Conservation (phyloP, 1,140 invertebrate genomes). For the Coelopa frigida region DNA sequence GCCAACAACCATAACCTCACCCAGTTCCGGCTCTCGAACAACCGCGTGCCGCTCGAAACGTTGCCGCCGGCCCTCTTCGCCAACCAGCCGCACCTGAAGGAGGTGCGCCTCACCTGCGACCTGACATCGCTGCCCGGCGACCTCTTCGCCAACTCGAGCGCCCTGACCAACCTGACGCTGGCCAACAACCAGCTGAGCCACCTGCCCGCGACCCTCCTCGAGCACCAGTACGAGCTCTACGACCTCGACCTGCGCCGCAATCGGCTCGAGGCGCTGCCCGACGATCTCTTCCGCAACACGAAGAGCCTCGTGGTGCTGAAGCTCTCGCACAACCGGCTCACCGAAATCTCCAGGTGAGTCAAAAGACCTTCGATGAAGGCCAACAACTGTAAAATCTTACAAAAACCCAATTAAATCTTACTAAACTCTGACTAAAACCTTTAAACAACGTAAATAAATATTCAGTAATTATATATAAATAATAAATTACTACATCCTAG, state of each 20-base stretch:
- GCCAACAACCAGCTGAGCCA: conserved; percentile 49
- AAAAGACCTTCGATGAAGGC: neutral
- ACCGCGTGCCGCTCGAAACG: conserved; percentile 49
- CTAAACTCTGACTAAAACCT: too few species aligned
- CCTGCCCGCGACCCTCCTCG: conserved; percentile 51
- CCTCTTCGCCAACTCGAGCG: conserved; percentile 50
- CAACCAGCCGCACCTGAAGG: conserved; percentile 48
- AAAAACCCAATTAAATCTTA: too few species aligned
- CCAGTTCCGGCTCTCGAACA: conserved; percentile 50
- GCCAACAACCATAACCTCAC: conserved; percentile 48
- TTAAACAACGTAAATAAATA: too few species aligned
- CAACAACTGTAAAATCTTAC: too few species aligned
- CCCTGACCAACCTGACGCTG: conserved; percentile 51
- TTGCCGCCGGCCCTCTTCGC: conserved; percentile 52
- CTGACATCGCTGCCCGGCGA: conserved; percentile 48
- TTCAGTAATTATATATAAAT: too few species aligned
- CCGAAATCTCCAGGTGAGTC: conserved; percentile 49
- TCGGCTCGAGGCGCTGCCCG: conserved; percentile 47
- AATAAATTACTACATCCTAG: too few species aligned
- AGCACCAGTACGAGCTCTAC: conserved; percentile 50
- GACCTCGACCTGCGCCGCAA: conserved; percentile 53
- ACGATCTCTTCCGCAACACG: conserved; percentile 48
- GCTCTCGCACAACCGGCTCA: conserved; percentile 50
- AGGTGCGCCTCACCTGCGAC: conserved; percentile 47
- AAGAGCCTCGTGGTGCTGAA: conserved; percentile 48